Percentiles rank a stretch among this genome's conserved stretches.
phyloP scores from a whole-genome alignment of 2,888 invertebrate species.

The Melieria omissa region DNA sequence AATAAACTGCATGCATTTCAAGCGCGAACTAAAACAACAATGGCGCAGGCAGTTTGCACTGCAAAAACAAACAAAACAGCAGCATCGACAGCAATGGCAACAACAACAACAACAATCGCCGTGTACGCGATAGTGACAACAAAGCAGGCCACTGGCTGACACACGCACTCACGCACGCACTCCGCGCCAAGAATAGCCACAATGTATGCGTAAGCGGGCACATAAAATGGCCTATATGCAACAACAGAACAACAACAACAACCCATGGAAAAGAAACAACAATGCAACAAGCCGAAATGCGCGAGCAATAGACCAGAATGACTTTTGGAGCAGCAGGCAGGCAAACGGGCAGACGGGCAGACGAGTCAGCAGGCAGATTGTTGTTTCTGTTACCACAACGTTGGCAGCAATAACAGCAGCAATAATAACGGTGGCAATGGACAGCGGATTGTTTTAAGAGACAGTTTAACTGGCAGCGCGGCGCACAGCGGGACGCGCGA shows the following conservation, averaged over 20 bases:
- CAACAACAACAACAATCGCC: background rate
- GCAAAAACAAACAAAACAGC: conserved; percentile 10
- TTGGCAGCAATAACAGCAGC: background rate
- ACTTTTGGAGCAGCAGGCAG: conserved; percentile 14
- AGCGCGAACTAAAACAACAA: conserved; percentile 24
- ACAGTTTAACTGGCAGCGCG: background rate
- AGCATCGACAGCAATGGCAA: no score
- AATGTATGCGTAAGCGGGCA: background rate
- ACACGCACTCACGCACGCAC: background rate
- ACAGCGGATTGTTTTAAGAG: conserved; percentile 23
- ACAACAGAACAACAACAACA: background rate
- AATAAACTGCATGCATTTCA: conserved; percentile 21
- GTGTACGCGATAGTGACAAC: background rate
- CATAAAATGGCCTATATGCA: background rate
- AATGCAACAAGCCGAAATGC: background rate
- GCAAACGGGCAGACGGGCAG: background rate
- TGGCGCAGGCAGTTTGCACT: background rate
- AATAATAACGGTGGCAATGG: conserved; percentile 14
- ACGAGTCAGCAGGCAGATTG: background rate
- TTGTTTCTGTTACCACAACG: background rate
- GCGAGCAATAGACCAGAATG: conserved; percentile 15
- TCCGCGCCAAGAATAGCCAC: background rate
- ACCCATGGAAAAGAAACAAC: background rate
- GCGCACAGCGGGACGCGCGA: conserved; percentile 11
- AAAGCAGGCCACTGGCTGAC: background rate